Conservation (phyloP, 2,888 invertebrate species). For the Ferrisia virgata region DNA sequence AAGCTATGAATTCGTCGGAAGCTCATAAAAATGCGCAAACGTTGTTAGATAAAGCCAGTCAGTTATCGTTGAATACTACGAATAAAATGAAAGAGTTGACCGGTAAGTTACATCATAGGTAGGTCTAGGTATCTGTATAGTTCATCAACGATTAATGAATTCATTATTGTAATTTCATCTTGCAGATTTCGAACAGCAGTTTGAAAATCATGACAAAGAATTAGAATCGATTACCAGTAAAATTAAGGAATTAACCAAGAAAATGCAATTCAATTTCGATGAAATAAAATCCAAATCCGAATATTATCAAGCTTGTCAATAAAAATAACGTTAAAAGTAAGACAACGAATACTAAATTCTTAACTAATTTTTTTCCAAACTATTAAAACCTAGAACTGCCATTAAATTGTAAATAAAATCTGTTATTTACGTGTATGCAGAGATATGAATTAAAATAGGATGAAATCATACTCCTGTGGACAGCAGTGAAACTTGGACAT, state of each 20-base stretch:
- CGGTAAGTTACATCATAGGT: background rate
- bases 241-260: conserved; percentile 61
- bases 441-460: too few species aligned
- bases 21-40: conserved; percentile 76
- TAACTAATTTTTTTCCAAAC: too few species aligned
- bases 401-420: too few species aligned
- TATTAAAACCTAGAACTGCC: too few species aligned
- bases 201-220: conserved; percentile 64
- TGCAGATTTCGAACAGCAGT: conserved; percentile 64
- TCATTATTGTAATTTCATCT: conserved; percentile 6
- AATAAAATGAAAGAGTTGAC: conserved; percentile 67
- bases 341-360: background rate
- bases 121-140: background rate
- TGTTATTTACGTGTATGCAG: too few species aligned
- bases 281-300: conserved; percentile 63
- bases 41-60: conserved; percentile 74
- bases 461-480: too few species aligned
- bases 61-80: conserved; percentile 75
- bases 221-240: conserved; percentile 60
- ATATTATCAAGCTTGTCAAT: conserved; percentile 62
- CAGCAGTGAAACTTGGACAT: too few species aligned
- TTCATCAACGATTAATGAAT: background rate
- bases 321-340: background rate
- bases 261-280: conserved; percentile 63
- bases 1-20: conserved; percentile 71